phyloP scores from a whole-genome alignment of 2,113 vertebrate species.

The Atlantisia rogersi region DNA sequence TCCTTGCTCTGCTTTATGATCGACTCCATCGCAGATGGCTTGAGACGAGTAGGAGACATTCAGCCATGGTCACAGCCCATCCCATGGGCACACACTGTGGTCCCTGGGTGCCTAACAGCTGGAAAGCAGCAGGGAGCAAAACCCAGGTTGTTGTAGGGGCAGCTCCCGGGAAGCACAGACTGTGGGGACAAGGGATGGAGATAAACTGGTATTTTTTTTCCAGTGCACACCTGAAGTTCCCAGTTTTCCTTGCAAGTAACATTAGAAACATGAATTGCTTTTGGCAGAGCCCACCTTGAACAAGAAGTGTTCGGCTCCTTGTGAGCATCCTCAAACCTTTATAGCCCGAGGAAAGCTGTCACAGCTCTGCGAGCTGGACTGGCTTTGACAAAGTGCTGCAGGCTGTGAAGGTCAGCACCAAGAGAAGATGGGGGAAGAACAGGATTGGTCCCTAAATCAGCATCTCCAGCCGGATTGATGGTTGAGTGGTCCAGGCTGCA shows the following conservation, averaged over 20 bases:
- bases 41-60: not conserved
- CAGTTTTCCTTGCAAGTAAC: not conserved
- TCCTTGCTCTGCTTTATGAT: not conserved
- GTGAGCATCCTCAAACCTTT: not conserved
- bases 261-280: rapidly evolving
- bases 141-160: not conserved
- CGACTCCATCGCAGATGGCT: not conserved
- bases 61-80: rapidly evolving
- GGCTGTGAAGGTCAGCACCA: not conserved
- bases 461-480: not conserved
- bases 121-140: not conserved
- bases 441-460: not conserved
- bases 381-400: not conserved
- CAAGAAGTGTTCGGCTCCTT: not conserved
- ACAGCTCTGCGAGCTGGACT: not conserved
- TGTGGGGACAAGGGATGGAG: rapidly evolving
- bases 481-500: not conserved
- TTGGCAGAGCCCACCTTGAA: not conserved
- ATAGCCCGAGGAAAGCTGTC: not conserved
- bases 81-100: rapidly evolving
- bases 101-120: not conserved
- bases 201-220: not conserved
- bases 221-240: not conserved
- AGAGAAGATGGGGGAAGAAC: rapidly evolving
- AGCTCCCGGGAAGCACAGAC: not conserved